A percentile compares a stretch with the other conserved stretches of the same genome.
These are phyloP conservation scores for Yponomeuta malinellus DNA, from an alignment of 2,888 invertebrate genomes.

Conservation along the genomic window DNA sequence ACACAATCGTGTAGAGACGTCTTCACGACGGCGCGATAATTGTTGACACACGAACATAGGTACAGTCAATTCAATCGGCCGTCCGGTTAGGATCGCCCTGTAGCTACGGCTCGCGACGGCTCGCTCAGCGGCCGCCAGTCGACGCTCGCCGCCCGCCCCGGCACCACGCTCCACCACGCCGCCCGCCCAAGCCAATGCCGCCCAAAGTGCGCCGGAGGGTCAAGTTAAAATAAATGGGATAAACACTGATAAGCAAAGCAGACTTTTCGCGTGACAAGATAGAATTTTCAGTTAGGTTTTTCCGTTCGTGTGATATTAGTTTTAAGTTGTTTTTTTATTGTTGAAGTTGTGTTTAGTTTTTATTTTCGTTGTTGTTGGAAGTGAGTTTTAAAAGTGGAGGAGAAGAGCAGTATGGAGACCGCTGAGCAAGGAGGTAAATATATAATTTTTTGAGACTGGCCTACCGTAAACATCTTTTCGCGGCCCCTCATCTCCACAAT, in stretches of 20 bases:
- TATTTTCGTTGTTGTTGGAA: constrained; percentile 15
- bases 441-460: constrained; percentile 13
- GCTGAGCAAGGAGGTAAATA: constrained; percentile 54
- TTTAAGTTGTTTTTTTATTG: constrained; percentile 42
- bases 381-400: constrained; percentile 12
- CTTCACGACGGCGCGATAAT: neutral
- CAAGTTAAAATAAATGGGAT: constrained; percentile 49
- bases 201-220: constrained; percentile 54
- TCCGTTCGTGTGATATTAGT: constrained; percentile 61
- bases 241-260: constrained; percentile 36
- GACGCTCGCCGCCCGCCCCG: constrained; percentile 18
- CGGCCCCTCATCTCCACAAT: neutral
- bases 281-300: neutral
- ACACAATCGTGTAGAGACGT: neutral
- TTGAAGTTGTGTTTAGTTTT: constrained; percentile 24
- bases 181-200: constrained; percentile 42
- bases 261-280: constrained; percentile 22
- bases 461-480: neutral
- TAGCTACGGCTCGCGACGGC: neutral
- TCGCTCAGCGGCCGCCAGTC: neutral
- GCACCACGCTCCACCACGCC: constrained; percentile 12
- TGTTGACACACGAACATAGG: neutral
- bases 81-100: neutral
- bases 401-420: constrained; percentile 38
- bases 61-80: neutral